Percentiles rank a stretch among this genome's conserved stretches.
Conservation (phyloP, 2,888 invertebrate species). For the Clanis bilineata region DNA sequence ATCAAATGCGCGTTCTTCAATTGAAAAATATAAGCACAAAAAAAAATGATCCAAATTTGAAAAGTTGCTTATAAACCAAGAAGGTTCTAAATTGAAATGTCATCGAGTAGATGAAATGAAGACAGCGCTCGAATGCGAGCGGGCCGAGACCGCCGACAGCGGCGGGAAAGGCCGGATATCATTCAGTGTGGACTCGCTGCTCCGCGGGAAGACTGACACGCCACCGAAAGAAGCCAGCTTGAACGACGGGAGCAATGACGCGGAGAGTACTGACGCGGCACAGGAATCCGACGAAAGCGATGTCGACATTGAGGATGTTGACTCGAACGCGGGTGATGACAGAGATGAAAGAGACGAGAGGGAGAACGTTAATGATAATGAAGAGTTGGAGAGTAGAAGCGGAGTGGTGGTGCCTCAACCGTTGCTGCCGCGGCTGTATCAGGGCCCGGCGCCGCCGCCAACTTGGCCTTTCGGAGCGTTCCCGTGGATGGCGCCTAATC, state of each 20-base stretch:
- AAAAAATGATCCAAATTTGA: neutral
- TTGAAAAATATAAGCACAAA: neutral
- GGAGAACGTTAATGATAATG: slow-evolving; percentile 66
- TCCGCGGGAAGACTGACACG: slow-evolving; percentile 66
- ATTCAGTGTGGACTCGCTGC: slow-evolving; percentile 87
- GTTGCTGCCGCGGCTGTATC: slow-evolving; percentile 83
- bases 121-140: slow-evolving; percentile 79
- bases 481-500: slow-evolving; percentile 84
- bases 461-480: slow-evolving; percentile 85
- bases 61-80: slow-evolving; percentile 19
- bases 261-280: slow-evolving; percentile 64
- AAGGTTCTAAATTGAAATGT: slow-evolving; percentile 51
- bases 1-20: neutral
- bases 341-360: slow-evolving; percentile 73
- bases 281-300: slow-evolving; percentile 73
- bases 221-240: slow-evolving; percentile 50
- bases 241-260: slow-evolving; percentile 64
- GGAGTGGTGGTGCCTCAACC: slow-evolving; percentile 87
- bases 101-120: slow-evolving; percentile 77
- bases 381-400: slow-evolving; percentile 70
- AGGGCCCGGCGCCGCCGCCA: slow-evolving; percentile 77
- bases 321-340: slow-evolving; percentile 66
- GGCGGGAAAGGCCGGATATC: slow-evolving; percentile 86
- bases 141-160: slow-evolving; percentile 73
- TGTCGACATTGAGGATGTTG: slow-evolving; percentile 76